A percentile compares a stretch with the other conserved stretches of the same genome.
These are phyloP conservation scores for Tor tambroides DNA, from an alignment of 2,113 vertebrate species.

Conservation along the genomic window DNA sequence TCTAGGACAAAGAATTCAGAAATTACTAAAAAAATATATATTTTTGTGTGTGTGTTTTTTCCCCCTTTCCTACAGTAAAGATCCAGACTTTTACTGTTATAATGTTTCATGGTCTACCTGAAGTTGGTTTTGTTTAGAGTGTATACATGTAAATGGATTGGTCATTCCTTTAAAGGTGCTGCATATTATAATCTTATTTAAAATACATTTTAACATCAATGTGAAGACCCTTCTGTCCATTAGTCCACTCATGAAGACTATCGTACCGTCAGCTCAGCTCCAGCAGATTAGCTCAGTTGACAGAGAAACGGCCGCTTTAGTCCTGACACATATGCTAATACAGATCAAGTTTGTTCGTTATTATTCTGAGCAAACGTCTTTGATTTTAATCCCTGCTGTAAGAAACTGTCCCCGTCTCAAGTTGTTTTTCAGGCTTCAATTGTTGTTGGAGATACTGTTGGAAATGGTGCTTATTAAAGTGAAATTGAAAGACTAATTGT, in stretches of 20 bases:
- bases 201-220: background rate
- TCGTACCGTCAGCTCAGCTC: background rate
- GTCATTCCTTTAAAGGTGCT: background rate
- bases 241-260: background rate
- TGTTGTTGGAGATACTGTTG: slow-evolving; percentile 63
- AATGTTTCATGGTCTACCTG: background rate
- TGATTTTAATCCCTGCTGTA: slow-evolving; percentile 34
- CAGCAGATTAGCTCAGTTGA: slow-evolving; percentile 10
- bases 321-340: slow-evolving; percentile 29
- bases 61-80: background rate
- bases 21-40: too few species aligned
- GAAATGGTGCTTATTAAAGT: slow-evolving; percentile 64
- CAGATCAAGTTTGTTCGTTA: slow-evolving; percentile 1
- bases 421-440: slow-evolving; percentile 44
- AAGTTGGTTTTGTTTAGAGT: background rate
- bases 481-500: slow-evolving; percentile 68
- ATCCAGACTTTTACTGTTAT: background rate
- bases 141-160: background rate
- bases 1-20: too few species aligned
- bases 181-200: background rate
- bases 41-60: too few species aligned
- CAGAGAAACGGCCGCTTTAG: too few species aligned
- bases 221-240: background rate
- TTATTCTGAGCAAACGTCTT: slow-evolving; percentile 11
- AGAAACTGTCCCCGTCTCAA: slow-evolving; percentile 12